phyloP scores from a whole-genome alignment of 2,888 invertebrate genomes.

The Zele albiditarsus region DNA sequence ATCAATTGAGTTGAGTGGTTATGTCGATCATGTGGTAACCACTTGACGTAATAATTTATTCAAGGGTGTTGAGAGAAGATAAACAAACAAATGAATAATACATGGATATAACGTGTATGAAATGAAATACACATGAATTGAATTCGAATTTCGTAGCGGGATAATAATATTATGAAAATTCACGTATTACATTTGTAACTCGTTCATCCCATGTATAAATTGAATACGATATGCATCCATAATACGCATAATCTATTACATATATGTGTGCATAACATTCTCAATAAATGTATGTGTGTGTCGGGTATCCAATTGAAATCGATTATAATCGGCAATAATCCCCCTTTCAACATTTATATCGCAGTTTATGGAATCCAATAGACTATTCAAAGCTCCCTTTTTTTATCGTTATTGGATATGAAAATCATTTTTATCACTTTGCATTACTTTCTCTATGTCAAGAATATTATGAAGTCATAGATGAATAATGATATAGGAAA shows the following conservation, averaged over 20 bases:
- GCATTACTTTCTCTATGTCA: background rate
- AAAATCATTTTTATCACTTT: constrained; percentile 5
- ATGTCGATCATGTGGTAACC: background rate
- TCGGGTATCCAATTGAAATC: background rate
- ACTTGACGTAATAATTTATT: background rate
- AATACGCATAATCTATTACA: background rate
- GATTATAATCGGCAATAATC: constrained; percentile 9
- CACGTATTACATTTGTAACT: background rate
- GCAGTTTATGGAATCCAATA: background rate
- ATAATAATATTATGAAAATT: constrained; percentile 2
- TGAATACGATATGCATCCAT: background rate
- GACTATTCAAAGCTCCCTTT: background rate
- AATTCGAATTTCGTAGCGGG: background rate
- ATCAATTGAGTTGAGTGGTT: background rate
- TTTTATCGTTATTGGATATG: constrained; percentile 2
- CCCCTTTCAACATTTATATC: background rate
- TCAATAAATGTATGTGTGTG: background rate
- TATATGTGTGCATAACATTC: background rate
- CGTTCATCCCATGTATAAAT: background rate
- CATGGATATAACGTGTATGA: background rate
- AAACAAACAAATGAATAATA: background rate
- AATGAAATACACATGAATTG: background rate
- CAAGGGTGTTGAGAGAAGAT: too few species aligned
- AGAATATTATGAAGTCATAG: background rate
- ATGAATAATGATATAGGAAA: too few species aligned